phyloP scores from a whole-genome alignment of 1,140 invertebrate species.

The Drosophila simulans region DNA sequence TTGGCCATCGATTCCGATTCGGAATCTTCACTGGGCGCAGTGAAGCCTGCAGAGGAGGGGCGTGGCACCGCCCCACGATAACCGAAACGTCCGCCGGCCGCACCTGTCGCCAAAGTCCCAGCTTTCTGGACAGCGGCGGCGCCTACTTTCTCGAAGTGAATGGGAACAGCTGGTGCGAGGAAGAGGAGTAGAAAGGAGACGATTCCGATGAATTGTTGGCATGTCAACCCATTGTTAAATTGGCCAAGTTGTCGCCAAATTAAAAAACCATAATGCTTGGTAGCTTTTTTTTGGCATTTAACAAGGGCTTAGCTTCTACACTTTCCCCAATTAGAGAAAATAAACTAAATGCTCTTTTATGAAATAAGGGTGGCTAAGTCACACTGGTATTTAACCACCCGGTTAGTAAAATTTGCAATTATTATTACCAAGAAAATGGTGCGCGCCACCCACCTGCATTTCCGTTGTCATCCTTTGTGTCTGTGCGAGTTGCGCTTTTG shows the following conservation, averaged over 20 bases:
- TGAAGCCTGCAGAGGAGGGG: constrained; percentile 71
- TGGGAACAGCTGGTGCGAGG: constrained; percentile 29
- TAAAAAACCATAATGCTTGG: constrained; percentile 52
- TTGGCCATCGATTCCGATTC: constrained; percentile 48
- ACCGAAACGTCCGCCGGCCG: constrained; percentile 74
- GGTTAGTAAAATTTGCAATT: background rate
- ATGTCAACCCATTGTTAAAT: constrained; percentile 46
- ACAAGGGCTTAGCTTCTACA: background rate
- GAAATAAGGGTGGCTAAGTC: too few relatives aligned
- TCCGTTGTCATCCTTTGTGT: constrained; percentile 79
- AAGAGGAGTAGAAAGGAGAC: background rate
- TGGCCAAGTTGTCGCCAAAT: constrained; percentile 55
- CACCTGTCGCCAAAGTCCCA: constrained; percentile 13
- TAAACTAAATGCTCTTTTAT: too few relatives aligned
- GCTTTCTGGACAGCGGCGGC: constrained; percentile 61
- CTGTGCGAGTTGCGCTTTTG: constrained; percentile 32
- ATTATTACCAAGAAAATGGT: background rate
- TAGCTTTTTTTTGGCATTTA: constrained; percentile 10
- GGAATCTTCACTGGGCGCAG: constrained; percentile 41
- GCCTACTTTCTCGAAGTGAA: constrained; percentile 81
- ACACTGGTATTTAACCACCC: background rate
- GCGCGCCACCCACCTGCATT: constrained; percentile 71
- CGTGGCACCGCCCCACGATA: constrained; percentile 72
- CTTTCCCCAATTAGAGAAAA: too few relatives aligned
- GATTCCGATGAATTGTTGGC: constrained; percentile 33